A percentile compares a stretch with the other conserved stretches of the same genome.
phyloP scores from a whole-genome alignment of 2,888 invertebrate species.

The Lampropteryx suffumata region DNA sequence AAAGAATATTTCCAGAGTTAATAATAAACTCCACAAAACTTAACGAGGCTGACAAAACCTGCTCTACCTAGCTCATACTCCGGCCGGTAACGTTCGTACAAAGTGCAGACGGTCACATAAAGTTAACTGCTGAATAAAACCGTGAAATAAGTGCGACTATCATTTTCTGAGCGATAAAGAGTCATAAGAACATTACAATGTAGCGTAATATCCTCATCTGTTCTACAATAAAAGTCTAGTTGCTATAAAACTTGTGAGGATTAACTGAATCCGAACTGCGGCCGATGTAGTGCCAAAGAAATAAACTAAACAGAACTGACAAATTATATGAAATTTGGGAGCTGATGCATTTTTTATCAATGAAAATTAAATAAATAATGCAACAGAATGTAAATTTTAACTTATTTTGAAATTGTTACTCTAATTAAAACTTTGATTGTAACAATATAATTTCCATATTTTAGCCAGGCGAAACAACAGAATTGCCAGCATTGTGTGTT shows the following conservation, averaged over 20 bases:
- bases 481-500: no score
- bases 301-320: neutral
- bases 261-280: slow-evolving; percentile 27
- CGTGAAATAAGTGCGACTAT: slow-evolving; percentile 33
- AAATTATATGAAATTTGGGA: no score
- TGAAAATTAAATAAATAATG: no score
- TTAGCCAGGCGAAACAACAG: no score
- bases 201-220: slow-evolving; percentile 35
- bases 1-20: no score
- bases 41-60: slow-evolving; percentile 3
- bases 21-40: neutral
- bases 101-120: slow-evolving; percentile 24
- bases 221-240: slow-evolving; percentile 31
- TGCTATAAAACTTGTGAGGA: slow-evolving; percentile 28
- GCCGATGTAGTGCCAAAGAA: neutral
- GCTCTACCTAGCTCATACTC: neutral
- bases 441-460: no score
- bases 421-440: no score
- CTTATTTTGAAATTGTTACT: no score
- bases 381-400: no score
- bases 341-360: no score
- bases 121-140: slow-evolving; percentile 33
- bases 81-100: slow-evolving; percentile 14
- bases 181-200: slow-evolving; percentile 29
- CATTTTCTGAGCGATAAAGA: slow-evolving; percentile 33